Base-by-base conservation (phyloP, 2,797 vertebrate species). In the Staurois parvus region DNA sequence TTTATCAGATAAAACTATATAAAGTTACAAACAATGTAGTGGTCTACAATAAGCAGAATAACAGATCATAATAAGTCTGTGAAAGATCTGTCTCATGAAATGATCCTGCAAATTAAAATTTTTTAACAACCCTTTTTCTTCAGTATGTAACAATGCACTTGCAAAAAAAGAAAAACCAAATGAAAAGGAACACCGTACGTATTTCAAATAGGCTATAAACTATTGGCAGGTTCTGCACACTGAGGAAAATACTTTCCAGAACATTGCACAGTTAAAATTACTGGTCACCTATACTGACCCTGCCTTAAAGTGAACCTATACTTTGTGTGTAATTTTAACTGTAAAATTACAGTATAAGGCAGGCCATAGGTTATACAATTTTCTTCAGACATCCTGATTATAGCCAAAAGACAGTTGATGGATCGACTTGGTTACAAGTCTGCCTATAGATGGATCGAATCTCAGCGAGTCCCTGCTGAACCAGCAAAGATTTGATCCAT, bases 191-290 rank as follows among this genome's bases (percentile, higher is more conserved):
- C 29, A 72, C 9, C 29, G 29, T 24, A 56, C 34, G 3, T 3
- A 80, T 69, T 45, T 48, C 3, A 42, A 32, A 13, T 42, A n/a
- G 48, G 69, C 52, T 42, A 15, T n/a, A 73, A 59, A 72, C 48
- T 72, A 37, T 81, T 56, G 26, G 30, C 48, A 80, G 78, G 26
- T 81, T 48, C 67, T 59, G 30, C 68, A 56, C n/a, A 45, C 52
- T 56, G 42, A 80, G 67, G 30, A 30, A n/a, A 70, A 72, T 72
- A 17, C 19, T 72, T 26, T 40, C 5, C 37, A 59, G 13, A 34
- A 72, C 32, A 81, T 48, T 59, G 19, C 68, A 81, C 52, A 17
- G 10, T 48, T 12, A 56, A 37, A 34, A 21, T 17, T 7, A 28
- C 32, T 56, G 30, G 26, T 66, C 26, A 66, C 15, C 62, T 12